Evolutionary conservation across 1,140 invertebrate species (phyloP), one percentile per base, ranked within the genome.

Genomic region (Venturia canescens): DNA sequence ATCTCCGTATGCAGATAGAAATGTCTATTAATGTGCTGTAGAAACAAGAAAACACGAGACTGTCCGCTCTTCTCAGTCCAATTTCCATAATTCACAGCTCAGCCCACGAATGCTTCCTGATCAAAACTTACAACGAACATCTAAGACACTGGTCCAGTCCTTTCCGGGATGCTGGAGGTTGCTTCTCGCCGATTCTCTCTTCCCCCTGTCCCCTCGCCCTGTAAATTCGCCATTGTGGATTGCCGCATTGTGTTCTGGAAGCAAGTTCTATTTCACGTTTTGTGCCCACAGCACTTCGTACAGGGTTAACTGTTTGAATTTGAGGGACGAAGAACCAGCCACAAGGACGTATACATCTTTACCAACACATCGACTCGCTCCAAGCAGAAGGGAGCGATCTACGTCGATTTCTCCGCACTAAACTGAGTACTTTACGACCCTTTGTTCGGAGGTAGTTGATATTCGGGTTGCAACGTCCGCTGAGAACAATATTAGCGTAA

Each of bases 31-130:
- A 53, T 11, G 50, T 53, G 3, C n/a, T n/a, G n/a, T n/a, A n/a
- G n/a, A 15, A 57, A 57, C 53, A 27, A 21, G 26, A 53, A 21
- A 23, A 48, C 48, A 50, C 26, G 31, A 18, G 44, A 57, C 18
- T 27, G 3, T 9, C n/a, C 38, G 16, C n/a, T n/a, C 31, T 31
- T 71, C 69, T 50, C 31, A 13, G 18, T 21, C 71, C 21, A 74
- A 74, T 74, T 74, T 74, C 71, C 71, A 74, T 74, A 74, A 74
- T 74, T 74, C 31, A 74, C 71, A 48, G 50, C 26, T 50, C 71
- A 74, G 16, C 48, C 38, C 26, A n/a, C n/a, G 13, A 74, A 53
- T 15, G 71, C 26, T 57, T 74, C 71, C 44, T 74, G 71, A 74
- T 74, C 71, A 74, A 74, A 23, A 48, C 71, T 53, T 57, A 74